Conservation (phyloP, 2,888 invertebrate species). For the Drosophila paramelanica region DNA sequence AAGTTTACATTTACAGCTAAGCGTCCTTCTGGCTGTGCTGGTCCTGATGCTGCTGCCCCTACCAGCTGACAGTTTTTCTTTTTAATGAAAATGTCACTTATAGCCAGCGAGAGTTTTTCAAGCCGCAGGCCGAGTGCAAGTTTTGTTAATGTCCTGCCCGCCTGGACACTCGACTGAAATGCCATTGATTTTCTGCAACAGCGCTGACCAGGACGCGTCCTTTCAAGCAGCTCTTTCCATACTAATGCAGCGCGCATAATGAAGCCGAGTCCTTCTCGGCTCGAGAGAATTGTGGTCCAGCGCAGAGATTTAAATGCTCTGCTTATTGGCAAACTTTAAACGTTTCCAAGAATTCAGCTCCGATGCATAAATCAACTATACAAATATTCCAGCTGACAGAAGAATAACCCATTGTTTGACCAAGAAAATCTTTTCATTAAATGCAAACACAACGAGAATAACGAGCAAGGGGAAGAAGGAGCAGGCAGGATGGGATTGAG, state of each 20-base stretch:
- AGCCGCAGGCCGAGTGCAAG: conserved; percentile 53
- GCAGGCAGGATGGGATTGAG: neutral
- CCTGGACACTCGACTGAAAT: conserved; percentile 46
- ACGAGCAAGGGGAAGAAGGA: too few species aligned
- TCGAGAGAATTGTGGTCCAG: neutral
- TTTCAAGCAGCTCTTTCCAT: conserved; percentile 24
- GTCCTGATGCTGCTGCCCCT: conserved; percentile 14
- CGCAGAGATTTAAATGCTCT: conserved; percentile 42
- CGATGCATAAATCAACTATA: conserved; percentile 66
- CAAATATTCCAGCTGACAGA: conserved; percentile 27
- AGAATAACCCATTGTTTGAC: conserved; percentile 60
- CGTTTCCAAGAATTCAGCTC: conserved; percentile 60
- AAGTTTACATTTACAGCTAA: conserved; percentile 43
- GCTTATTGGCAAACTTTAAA: conserved; percentile 54
- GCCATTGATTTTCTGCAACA: conserved; percentile 75
- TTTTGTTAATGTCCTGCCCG: conserved; percentile 36
- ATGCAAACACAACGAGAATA: conserved; percentile 27
- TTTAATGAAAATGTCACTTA: conserved; percentile 79
- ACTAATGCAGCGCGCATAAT: conserved; percentile 52
- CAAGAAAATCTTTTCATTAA: conserved; percentile 65
- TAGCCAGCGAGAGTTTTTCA: conserved; percentile 49
- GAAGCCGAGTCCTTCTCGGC: conserved; percentile 24
- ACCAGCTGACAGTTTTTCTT: conserved; percentile 51
- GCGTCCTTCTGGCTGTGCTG: conserved; percentile 23
- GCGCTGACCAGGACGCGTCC: conserved; percentile 52